These are phyloP conservation scores for Ispidina picta DNA, from an alignment of 2,797 vertebrate species.

Conservation along the genomic window DNA sequence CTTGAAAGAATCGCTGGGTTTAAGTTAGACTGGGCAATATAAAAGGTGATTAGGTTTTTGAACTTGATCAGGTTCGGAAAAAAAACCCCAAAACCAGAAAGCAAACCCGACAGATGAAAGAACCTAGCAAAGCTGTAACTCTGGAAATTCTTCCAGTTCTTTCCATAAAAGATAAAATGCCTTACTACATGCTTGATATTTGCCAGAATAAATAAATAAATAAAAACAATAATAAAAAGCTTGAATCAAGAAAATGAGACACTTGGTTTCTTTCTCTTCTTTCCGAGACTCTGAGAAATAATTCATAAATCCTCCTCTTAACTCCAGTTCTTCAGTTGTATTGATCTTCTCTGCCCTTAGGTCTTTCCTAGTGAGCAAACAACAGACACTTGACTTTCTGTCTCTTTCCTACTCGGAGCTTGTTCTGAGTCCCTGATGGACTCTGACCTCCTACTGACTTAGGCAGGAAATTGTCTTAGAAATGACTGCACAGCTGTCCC, in stretches of 20 bases:
- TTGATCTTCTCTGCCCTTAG: conserved; percentile 31
- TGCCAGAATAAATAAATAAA: not conserved
- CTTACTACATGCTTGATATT: not conserved
- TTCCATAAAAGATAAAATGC: not conserved
- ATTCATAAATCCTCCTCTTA: conserved; percentile 41
- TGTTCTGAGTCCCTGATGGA: not conserved
- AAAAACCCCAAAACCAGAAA: not conserved
- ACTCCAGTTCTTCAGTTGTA: not conserved
- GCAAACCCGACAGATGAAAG: not conserved
- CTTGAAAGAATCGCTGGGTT: not conserved
- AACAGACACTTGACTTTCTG: conserved; percentile 26
- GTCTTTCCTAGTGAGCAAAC: not conserved
- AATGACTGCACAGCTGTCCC: not conserved
- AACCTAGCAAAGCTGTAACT: not conserved
- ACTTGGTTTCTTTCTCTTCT: not conserved
- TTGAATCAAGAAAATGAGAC: not conserved
- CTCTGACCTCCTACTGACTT: not conserved
- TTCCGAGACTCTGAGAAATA: conserved; percentile 18
- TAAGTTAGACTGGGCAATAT: not conserved
- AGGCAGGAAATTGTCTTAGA: conserved; percentile 1
- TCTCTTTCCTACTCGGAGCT: not conserved
- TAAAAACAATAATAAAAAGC: not conserved
- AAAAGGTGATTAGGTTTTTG: not conserved
- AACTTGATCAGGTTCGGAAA: not conserved
- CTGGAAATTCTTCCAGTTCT: not conserved